Conservation (phyloP, 2,888 invertebrate genomes). For the Poecilus cupreus region DNA sequence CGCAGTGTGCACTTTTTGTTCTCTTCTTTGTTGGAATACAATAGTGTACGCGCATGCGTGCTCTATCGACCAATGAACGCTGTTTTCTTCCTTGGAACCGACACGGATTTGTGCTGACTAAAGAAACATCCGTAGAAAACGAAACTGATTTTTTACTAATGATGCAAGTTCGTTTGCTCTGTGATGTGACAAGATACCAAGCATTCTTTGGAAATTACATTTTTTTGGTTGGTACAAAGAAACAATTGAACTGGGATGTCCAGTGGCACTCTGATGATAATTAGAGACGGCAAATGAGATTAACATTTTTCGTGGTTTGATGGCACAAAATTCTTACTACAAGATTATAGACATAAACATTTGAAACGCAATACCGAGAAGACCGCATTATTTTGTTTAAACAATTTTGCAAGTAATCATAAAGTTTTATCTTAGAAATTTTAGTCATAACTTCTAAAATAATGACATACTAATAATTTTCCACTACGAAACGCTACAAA, state of each 20-base stretch:
- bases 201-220: constrained; percentile 25
- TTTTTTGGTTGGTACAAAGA: constrained; percentile 37
- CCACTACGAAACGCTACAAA: too few relatives aligned
- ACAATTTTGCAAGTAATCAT: too few relatives aligned
- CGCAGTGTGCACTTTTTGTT: constrained; percentile 19
- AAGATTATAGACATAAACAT: not conserved
- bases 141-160: constrained; percentile 37
- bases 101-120: constrained; percentile 17
- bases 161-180: constrained; percentile 33
- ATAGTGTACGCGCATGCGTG: constrained; percentile 16
- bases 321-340: not conserved
- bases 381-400: too few relatives aligned
- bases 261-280: not conserved
- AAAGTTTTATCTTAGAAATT: too few relatives aligned
- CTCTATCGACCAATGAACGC: not conserved
- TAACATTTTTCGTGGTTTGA: constrained; percentile 1
- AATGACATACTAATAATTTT: too few relatives aligned
- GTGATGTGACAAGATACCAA: constrained; percentile 33
- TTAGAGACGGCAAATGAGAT: not conserved
- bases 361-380: too few relatives aligned
- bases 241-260: constrained; percentile 35
- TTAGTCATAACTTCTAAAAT: too few relatives aligned
- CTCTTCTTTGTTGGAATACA: not conserved
- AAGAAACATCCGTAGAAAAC: constrained; percentile 19
- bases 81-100: not conserved